phyloP scores from a whole-genome alignment of 2,888 invertebrate genomes.

The Silvanus unidentatus region DNA sequence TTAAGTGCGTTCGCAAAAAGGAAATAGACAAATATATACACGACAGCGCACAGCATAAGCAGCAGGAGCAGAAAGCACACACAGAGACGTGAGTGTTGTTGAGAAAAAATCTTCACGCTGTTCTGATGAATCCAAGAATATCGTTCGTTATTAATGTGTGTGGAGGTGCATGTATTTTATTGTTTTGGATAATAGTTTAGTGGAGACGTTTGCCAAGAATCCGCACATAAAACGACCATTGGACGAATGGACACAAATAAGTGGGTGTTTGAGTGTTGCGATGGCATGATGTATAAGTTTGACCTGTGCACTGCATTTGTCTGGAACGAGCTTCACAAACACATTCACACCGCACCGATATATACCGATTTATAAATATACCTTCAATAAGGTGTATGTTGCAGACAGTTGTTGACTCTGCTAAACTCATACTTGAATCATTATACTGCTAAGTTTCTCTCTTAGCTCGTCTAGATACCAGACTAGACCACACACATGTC shows the following conservation, averaged over 20 bases:
- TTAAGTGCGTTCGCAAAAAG: no score
- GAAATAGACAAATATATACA: no score
- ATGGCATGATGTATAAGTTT: constrained; percentile 2
- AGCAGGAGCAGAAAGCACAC: neutral
- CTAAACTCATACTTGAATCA: no score
- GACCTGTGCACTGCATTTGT: no score
- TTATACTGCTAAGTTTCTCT: no score
- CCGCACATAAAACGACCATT: constrained; percentile 15
- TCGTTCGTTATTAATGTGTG: constrained; percentile 32
- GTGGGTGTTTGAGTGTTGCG: constrained; percentile 4
- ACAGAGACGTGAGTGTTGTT: neutral
- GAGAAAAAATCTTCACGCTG: constrained; percentile 12
- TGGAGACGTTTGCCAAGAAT: constrained; percentile 32
- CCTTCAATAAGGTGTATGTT: neutral
- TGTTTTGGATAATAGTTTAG: constrained; percentile 35
- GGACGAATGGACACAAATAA: constrained; percentile 1
- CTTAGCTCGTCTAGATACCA: no score
- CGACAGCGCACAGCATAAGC: neutral
- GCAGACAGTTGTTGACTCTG: neutral
- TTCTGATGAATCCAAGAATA: constrained; percentile 35
- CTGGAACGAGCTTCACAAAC: no score
- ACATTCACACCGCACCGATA: no score
- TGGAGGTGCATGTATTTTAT: constrained; percentile 37
- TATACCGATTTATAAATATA: neutral
- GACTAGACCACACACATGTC: no score